phyloP scores from a whole-genome alignment of 2,888 invertebrate species.

The Aphodius granarius region DNA sequence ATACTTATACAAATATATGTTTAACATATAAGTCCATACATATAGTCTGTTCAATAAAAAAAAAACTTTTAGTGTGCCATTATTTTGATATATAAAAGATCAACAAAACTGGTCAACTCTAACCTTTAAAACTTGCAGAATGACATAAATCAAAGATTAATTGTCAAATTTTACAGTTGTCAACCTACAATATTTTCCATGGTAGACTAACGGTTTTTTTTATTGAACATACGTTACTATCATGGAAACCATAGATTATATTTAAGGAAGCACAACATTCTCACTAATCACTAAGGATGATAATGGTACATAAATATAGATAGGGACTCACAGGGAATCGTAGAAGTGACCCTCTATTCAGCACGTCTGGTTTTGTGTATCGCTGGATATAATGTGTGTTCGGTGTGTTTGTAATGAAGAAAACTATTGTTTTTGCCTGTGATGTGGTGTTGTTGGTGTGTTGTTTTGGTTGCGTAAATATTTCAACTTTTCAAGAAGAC shows the following conservation, averaged over 20 bases:
- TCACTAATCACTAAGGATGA: conserved; percentile 9
- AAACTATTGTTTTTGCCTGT: neutral
- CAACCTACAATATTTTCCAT: too few relatives aligned
- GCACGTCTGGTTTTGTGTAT: neutral
- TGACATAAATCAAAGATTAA: too few relatives aligned
- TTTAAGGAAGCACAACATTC: conserved; percentile 11
- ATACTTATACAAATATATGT: conserved; percentile 3
- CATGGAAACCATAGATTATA: neutral
- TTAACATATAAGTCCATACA: neutral
- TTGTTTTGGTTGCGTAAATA: neutral
- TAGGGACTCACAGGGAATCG: neutral
- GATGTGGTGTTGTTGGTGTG: neutral
- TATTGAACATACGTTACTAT: too few relatives aligned
- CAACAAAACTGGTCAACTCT: too few relatives aligned
- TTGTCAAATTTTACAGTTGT: too few relatives aligned
- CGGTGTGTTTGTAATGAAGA: neutral
- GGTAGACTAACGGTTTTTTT: too few relatives aligned
- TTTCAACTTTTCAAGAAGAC: neutral
- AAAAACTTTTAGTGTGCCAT: too few relatives aligned
- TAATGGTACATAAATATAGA: neutral
- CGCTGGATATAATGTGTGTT: neutral
- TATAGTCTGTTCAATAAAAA: neutral
- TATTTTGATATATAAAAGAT: too few relatives aligned
- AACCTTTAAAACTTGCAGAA: too few relatives aligned
- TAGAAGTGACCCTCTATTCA: neutral